phyloP scores from a whole-genome alignment of 1,140 invertebrate species.

The Pogonomyrmex californicus region DNA sequence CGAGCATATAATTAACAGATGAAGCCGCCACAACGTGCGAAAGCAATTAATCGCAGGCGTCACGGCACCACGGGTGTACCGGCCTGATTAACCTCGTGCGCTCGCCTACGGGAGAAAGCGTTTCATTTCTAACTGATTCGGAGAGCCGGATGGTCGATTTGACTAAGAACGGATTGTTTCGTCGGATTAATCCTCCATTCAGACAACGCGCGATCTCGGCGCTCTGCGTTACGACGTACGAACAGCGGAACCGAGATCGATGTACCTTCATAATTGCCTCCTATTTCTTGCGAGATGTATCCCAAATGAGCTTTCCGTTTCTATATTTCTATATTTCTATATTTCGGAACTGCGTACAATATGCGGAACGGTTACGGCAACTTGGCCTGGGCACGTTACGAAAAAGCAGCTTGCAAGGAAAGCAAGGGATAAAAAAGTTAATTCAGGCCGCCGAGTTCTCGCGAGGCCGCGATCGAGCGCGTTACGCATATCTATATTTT shows the following conservation, averaged over 20 bases:
- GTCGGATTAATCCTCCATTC: neutral
- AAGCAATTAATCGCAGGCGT: conserved; percentile 70
- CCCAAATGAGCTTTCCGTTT: neutral
- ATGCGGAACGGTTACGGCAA: neutral
- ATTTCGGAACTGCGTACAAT: neutral
- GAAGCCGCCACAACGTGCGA: conserved; percentile 51
- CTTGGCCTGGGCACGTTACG: neutral
- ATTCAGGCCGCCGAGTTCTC: neutral
- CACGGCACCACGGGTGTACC: conserved; percentile 56
- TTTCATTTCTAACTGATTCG: conserved; percentile 55
- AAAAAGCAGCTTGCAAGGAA: neutral
- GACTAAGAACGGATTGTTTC: neutral
- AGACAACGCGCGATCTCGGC: neutral
- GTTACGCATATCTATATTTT: conserved; percentile 13
- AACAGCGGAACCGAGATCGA: neutral
- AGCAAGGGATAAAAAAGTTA: conserved; percentile 22
- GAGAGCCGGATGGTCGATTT: neutral
- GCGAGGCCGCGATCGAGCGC: neutral
- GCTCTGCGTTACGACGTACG: neutral
- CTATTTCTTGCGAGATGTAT: neutral
- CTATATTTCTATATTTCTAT: neutral
- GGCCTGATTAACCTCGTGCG: conserved; percentile 64
- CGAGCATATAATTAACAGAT: conserved; percentile 70
- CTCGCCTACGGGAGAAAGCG: conserved; percentile 40
- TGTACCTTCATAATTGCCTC: neutral